Evolutionary conservation across 2,888 invertebrate species (phyloP), one percentile per base, ranked within the genome.

Genomic region (Heliconius ethilla): DNA sequence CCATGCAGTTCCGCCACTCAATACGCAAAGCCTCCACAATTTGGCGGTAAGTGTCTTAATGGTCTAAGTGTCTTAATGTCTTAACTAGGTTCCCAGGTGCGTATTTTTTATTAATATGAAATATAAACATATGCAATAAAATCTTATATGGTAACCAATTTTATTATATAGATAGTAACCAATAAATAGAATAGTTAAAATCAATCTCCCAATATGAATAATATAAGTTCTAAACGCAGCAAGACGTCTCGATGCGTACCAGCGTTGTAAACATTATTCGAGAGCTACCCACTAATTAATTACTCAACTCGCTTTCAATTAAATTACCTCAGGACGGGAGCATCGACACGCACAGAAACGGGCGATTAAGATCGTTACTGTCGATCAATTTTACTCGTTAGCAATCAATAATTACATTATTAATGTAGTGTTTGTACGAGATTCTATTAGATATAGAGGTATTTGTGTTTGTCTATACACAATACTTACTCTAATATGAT

Each of bases 261-360:
- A 91, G 88, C 80, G 88, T 84, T 89, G 89, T 91, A 91, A 91
- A 91, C 90, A 90, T 88, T 89, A 90, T 91, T 90, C 90, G 89
- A 91, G 91, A 92, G 91, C 92, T 90, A 90, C 88, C 91, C 91
- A 90, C 92, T 93, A 94, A 94, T 94, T 94, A 94, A 94, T 94
- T 94, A 93, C 91, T 89, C 89, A 89, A 93, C 92, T 93, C 91
- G 88, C 90, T 92, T 91, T 93, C 92, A 93, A 94, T 94, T 92
- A 92, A 93, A 92, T 94, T 92, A 92, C 91, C 91, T 92, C 89
- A 89, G 90, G 90, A 89, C 66, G 89, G 90, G 90, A 89, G 89
- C 90, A 91, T 92, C 92, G 91, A 90, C 92, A 91, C 90, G 90
- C 91, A 89, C 91, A 90, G 89, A 90, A 89, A 90, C 89, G 91